Conservation (phyloP, 2,113 vertebrate species). For the Charina bottae region DNA sequence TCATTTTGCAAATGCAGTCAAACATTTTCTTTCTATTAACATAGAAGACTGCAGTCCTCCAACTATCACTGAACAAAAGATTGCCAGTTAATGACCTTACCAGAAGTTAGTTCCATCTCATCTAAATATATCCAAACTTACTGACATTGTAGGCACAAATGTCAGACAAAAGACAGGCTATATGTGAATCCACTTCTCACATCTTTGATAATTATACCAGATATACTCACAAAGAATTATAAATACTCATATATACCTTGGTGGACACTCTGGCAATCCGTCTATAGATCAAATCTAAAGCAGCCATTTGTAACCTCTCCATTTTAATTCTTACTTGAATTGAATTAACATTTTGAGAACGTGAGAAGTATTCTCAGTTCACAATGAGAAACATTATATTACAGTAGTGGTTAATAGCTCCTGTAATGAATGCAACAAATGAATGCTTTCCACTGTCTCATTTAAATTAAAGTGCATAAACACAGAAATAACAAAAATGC, state of each 20-base stretch:
- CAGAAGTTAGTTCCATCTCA: conserved; percentile 27
- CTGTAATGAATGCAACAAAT: neutral
- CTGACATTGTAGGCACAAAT: neutral
- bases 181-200: neutral
- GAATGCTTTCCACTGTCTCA: neutral
- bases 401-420: neutral
- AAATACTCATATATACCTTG: neutral
- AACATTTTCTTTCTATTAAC: neutral
- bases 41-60: conserved; percentile 16
- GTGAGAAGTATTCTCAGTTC: neutral
- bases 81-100: neutral
- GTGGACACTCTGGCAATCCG: neutral
- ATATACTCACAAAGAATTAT: conserved; percentile 6
- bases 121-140: neutral
- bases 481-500: neutral
- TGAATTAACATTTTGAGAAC: neutral
- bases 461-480: neutral
- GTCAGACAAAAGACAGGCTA: conserved; percentile 4
- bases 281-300: neutral
- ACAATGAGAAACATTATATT: neutral
- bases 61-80: conserved; percentile 22
- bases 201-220: neutral
- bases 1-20: conserved; percentile 31
- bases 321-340: neutral
- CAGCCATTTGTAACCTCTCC: neutral